These are phyloP conservation scores for Oikopleura dioica DNA, from an alignment of 23 tunicate genomes.

Conservation along the genomic window DNA sequence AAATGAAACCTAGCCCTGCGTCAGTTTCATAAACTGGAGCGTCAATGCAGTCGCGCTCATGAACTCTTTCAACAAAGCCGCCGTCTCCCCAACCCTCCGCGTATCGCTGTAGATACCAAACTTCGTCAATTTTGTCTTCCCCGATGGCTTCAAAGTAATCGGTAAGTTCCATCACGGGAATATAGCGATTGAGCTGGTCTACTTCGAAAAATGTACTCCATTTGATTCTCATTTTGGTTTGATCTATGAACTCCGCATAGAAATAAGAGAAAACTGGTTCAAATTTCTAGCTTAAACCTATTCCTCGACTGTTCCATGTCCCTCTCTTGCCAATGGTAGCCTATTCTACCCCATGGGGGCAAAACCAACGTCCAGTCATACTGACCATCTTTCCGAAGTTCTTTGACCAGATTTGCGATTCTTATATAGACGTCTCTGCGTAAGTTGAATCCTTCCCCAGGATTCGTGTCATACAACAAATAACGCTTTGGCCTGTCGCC, in stretches of 20 bases:
- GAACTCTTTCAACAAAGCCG: constrained; percentile 69
- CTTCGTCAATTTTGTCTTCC: constrained; percentile 50
- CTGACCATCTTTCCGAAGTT: constrained; percentile 14
- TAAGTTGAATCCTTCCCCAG: constrained; percentile 91
- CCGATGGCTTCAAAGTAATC: constrained; percentile 85
- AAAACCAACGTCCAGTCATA: constrained; percentile 70
- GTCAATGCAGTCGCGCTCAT: constrained; percentile 69
- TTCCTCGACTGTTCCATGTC: constrained; percentile 62
- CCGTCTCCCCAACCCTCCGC: constrained; percentile 68
- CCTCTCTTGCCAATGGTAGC: constrained; percentile 83
- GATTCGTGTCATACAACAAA: constrained; percentile 73
- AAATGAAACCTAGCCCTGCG: too few species aligned
- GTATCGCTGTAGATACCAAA: constrained; percentile 85
- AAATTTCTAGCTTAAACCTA: too few species aligned
- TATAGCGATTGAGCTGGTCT: constrained; percentile 13
- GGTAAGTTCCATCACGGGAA: constrained; percentile 74
- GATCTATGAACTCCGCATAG: too few species aligned
- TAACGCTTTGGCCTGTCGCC: constrained; percentile 17
- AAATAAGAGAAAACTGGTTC: too few species aligned
- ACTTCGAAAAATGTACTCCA: not conserved
- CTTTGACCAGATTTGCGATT: constrained; percentile 52
- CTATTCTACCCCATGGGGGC: constrained; percentile 98
- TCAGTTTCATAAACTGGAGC: constrained; percentile 47
- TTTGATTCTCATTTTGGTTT: too few species aligned
- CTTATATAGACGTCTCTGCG: constrained; percentile 77